A percentile compares a stretch with the other conserved stretches of the same genome.
phyloP scores from a whole-genome alignment of 2,113 vertebrate genomes.

The Coturnix japonica region DNA sequence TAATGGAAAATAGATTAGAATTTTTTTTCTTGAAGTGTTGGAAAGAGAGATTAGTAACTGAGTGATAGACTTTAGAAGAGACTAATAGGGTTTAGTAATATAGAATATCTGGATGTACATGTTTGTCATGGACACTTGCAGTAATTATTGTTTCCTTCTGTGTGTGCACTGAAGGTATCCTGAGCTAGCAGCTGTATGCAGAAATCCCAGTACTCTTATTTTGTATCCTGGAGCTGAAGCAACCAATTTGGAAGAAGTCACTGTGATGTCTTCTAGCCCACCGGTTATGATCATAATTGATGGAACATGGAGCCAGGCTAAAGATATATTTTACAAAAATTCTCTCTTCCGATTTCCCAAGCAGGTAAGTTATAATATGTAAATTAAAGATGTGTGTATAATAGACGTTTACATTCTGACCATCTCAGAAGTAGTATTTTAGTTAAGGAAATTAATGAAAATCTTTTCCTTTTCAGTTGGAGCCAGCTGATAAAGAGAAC shows the following conservation, averaged over 20 bases:
- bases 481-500: background rate
- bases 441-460: background rate
- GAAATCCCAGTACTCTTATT: conserved; percentile 85
- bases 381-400: background rate
- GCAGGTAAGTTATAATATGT: conserved; percentile 81
- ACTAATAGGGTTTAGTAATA: background rate
- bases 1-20: background rate
- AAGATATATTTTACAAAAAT: conserved; percentile 97
- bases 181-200: conserved; percentile 90
- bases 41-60: background rate
- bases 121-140: background rate
- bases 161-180: conserved; percentile 81
- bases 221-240: conserved; percentile 92
- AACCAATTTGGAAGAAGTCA: conserved; percentile 86
- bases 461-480: background rate
- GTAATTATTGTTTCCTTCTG: background rate
- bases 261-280: conserved; percentile 70
- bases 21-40: background rate
- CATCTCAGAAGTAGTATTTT: background rate
- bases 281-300: conserved; percentile 92
- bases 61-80: background rate
- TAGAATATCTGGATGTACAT: background rate
- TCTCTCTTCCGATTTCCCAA: conserved; percentile 89
- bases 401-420: background rate
- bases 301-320: conserved; percentile 98